These are phyloP conservation scores for Polymixis lichenea DNA, from an alignment of 2,888 invertebrate genomes.

Conservation along the genomic window DNA sequence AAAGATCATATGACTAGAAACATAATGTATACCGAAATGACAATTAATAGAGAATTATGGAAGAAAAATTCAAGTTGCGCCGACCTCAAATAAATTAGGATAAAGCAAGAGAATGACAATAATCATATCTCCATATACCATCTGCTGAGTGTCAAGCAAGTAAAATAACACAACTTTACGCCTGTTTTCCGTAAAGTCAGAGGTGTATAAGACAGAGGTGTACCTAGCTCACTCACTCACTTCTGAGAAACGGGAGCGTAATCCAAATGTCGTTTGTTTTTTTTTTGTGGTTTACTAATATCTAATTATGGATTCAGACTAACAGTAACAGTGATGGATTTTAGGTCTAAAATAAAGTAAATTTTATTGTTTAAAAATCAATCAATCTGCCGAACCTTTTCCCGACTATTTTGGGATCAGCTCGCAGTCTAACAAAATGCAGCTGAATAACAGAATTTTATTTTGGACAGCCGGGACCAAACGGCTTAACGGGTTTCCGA, in stretches of 20 bases:
- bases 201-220: background rate
- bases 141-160: background rate
- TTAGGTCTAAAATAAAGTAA: background rate
- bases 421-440: background rate
- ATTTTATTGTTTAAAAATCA: too few species aligned
- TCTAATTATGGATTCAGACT: too few species aligned
- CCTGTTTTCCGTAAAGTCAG: background rate
- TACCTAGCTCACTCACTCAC: background rate
- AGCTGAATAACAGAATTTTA: too few species aligned
- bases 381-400: too few species aligned
- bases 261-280: background rate
- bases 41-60: too few species aligned
- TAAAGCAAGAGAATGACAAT: background rate
- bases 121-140: background rate
- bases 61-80: too few species aligned
- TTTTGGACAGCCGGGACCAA: too few species aligned
- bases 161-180: background rate
- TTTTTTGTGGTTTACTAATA: background rate
- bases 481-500: too few species aligned
- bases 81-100: background rate
- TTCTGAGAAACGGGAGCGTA: background rate
- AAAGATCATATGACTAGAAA: background rate
- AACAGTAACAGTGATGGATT: background rate
- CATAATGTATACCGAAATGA: background rate
- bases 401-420: too few species aligned